Percentiles rank a stretch among this genome's conserved stretches.
Evolutionary conservation across 2,113 vertebrate species (phyloP).

Genomic region (Oryzias javanicus): DNA sequence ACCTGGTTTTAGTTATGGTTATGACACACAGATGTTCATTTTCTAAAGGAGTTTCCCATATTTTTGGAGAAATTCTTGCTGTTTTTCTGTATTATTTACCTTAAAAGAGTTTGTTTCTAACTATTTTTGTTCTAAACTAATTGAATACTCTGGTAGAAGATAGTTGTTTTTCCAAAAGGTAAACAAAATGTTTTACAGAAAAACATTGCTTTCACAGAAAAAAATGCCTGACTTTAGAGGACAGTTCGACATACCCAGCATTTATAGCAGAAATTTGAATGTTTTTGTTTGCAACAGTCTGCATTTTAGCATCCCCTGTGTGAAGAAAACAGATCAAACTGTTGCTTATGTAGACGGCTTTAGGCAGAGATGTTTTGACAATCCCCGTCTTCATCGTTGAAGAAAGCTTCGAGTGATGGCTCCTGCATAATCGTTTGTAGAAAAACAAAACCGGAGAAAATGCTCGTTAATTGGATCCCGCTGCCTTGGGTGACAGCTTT

Average conservation of each 20-base stretch:
- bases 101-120: too few relatives aligned
- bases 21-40: too few relatives aligned
- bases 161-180: too few relatives aligned
- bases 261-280: slow-evolving; percentile 16
- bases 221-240: not conserved
- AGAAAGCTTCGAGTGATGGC: slow-evolving; percentile 50
- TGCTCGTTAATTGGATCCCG: slow-evolving; percentile 57
- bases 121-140: too few relatives aligned
- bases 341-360: slow-evolving; percentile 40
- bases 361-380: slow-evolving; percentile 51
- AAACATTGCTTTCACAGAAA: not conserved
- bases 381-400: slow-evolving; percentile 47
- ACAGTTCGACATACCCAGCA: not conserved
- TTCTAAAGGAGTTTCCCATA: too few relatives aligned
- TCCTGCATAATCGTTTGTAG: slow-evolving; percentile 45
- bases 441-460: slow-evolving; percentile 33
- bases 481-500: slow-evolving; percentile 44
- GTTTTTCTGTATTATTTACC: too few relatives aligned
- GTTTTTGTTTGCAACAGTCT: not conserved
- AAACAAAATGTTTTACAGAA: not conserved
- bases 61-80: too few relatives aligned
- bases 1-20: too few relatives aligned
- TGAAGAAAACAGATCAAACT: slow-evolving; percentile 17
- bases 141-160: too few relatives aligned
- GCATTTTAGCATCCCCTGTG: slow-evolving; percentile 16